A percentile compares a stretch with the other conserved stretches of the same genome.
Evolutionary conservation across 2,113 vertebrate species (phyloP).

Genomic region (Daphoenositta chrysoptera): DNA sequence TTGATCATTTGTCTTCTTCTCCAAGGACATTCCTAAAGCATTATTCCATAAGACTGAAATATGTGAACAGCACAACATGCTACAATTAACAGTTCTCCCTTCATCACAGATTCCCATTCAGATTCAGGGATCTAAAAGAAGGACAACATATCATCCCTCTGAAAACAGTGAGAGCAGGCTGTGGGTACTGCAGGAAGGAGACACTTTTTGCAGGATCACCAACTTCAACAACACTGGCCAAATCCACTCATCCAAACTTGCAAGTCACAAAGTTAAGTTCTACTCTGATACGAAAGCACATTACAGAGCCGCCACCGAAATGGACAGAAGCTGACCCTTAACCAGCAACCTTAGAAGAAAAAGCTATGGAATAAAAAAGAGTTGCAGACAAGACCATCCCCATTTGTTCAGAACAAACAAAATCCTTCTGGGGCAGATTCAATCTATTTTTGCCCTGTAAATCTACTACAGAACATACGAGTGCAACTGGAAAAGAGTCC

Average conservation of each 20-base stretch:
- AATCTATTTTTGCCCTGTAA: background rate
- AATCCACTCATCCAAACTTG: background rate
- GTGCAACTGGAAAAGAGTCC: background rate
- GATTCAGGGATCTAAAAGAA: background rate
- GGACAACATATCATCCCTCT: background rate
- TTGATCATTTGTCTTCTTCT: background rate
- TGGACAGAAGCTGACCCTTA: background rate
- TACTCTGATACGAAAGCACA: background rate
- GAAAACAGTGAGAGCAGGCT: background rate
- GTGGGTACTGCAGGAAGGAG: background rate
- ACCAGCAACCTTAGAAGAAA: constrained; percentile 1
- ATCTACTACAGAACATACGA: background rate
- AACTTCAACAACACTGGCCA: background rate
- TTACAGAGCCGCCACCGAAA: background rate
- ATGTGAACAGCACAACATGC: background rate
- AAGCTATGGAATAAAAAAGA: background rate
- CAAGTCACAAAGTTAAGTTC: background rate
- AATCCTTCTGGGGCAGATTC: background rate
- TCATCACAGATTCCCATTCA: background rate
- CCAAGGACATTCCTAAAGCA: background rate
- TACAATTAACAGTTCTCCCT: background rate
- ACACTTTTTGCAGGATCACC: background rate
- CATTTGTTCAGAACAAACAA: background rate
- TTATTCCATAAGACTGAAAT: background rate
- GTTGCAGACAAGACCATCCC: background rate